A percentile compares a stretch with the other conserved stretches of the same genome.
Conservation (phyloP, 2,113 vertebrate species). For the Pleuronectes platessa region DNA sequence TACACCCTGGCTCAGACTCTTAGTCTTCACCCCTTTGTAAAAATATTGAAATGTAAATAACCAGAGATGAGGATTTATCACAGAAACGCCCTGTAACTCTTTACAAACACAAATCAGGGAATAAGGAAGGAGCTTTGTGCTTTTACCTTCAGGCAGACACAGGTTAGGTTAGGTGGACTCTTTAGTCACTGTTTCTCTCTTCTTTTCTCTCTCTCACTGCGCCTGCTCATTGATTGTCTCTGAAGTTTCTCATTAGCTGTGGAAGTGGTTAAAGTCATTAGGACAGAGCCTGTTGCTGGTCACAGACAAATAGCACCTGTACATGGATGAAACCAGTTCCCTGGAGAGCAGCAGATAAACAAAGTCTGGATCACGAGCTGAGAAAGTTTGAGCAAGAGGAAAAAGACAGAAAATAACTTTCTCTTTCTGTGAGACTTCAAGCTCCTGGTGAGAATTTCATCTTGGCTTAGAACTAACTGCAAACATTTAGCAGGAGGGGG, state of each 20-base stretch:
- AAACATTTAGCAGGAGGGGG: neutral
- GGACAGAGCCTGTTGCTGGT: neutral
- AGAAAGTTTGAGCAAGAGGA: neutral
- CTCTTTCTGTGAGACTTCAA: neutral
- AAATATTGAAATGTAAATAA: constrained; percentile 44
- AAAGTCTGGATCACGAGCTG: neutral
- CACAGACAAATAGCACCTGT: constrained; percentile 23
- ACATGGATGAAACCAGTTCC: constrained; percentile 34
- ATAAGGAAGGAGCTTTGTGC: neutral
- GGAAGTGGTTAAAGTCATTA: constrained; percentile 23
- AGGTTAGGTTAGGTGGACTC: neutral
- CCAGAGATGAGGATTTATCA: constrained; percentile 21
- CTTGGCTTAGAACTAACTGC: neutral
- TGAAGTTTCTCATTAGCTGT: constrained; percentile 21
- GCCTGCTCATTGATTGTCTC: constrained; percentile 10
- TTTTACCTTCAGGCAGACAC: neutral
- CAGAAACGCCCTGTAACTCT: neutral
- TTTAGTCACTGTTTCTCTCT: neutral
- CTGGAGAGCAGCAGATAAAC: constrained; percentile 18
- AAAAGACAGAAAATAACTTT: neutral
- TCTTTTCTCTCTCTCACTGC: neutral
- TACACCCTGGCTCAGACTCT: neutral
- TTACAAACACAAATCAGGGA: constrained; percentile 16
- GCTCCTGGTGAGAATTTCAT: neutral
- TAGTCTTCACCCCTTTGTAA: constrained; percentile 13